A percentile compares a stretch with the other conserved stretches of the same genome.
phyloP scores from a whole-genome alignment of 2,888 invertebrate genomes.

The Epirrita christyi region DNA sequence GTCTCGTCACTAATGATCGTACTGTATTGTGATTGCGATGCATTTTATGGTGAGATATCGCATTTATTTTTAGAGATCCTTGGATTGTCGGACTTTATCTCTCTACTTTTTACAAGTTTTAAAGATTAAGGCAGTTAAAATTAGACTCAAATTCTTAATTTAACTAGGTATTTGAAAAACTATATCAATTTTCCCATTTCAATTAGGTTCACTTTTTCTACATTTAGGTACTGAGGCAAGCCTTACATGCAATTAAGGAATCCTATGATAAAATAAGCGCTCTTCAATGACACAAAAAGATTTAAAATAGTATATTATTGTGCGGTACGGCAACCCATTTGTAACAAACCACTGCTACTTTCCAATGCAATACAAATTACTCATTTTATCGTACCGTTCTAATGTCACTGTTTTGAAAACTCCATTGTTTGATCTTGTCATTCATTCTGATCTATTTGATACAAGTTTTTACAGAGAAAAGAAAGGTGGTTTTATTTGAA shows the following conservation, averaged over 20 bases:
- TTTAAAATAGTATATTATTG: conserved; percentile 42
- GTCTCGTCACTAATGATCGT: conserved; percentile 56
- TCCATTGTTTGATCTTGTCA: conserved; percentile 24
- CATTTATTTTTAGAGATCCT: background rate
- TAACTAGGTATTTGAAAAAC: no score
- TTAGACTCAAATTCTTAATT: no score
- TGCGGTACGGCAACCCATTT: conserved; percentile 57
- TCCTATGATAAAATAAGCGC: no score
- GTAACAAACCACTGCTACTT: conserved; percentile 54
- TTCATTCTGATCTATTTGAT: conserved; percentile 13
- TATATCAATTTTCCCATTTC: no score
- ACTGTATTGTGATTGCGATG: conserved; percentile 20
- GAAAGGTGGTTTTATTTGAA: background rate
- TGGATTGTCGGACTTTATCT: no score
- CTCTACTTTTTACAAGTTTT: no score
- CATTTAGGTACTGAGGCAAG: no score
- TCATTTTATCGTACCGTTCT: conserved; percentile 47
- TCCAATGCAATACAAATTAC: conserved; percentile 56
- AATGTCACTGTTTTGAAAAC: conserved; percentile 32
- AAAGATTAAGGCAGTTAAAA: no score
- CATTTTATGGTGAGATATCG: conserved; percentile 1
- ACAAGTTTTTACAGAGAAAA: conserved; percentile 15
- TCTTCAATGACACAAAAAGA: no score
- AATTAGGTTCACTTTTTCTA: no score
- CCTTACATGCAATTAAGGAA: no score